phyloP scores from a whole-genome alignment of 2,797 vertebrate genomes.

The Sebastes steindachneri region DNA sequence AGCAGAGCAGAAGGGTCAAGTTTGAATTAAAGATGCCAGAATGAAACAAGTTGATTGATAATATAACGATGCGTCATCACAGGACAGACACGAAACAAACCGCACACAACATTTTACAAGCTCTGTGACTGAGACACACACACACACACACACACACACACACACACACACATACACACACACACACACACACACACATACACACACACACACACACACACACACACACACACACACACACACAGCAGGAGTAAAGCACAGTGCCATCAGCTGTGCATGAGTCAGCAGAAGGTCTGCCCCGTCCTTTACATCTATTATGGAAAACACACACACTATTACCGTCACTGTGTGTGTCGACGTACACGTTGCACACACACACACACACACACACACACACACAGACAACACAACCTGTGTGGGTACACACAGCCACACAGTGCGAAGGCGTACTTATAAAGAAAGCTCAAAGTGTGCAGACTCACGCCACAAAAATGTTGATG shows the following conservation, averaged over 20 bases:
- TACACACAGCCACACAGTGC: neutral
- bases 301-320: neutral
- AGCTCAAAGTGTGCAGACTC: neutral
- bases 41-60: neutral
- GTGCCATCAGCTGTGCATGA: neutral
- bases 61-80: neutral
- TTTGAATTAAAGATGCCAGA: neutral
- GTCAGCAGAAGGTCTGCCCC: conserved; percentile 2
- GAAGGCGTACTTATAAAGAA: neutral
- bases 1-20: neutral
- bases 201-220: too few relatives aligned
- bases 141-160: too few relatives aligned
- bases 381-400: neutral
- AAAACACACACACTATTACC: neutral
- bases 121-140: neutral
- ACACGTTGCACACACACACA: neutral
- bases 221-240: too few relatives aligned
- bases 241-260: neutral
- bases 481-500: neutral
- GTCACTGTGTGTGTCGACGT: neutral
- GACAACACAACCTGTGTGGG: neutral
- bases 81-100: neutral
- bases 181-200: neutral
- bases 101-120: neutral
- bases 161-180: neutral